Conservation (phyloP, 2,797 vertebrate species). For the Odontamblyopus lacepedii region DNA sequence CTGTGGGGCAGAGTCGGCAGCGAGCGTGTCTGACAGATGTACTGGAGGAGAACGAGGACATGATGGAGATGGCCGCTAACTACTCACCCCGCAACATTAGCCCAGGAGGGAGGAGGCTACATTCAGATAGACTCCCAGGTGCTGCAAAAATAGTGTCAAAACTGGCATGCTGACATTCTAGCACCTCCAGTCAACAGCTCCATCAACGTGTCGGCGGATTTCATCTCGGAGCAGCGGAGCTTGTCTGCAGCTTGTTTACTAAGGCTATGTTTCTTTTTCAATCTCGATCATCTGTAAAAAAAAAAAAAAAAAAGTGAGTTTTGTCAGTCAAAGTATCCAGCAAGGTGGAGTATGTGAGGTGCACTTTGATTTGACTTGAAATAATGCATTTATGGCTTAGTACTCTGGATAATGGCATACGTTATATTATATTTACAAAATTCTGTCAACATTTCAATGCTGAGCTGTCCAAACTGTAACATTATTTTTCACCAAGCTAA, state of each 20-base stretch:
- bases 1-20: constrained; percentile 10
- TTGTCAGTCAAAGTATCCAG: background rate
- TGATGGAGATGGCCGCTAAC: constrained; percentile 37
- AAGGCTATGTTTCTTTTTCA: background rate
- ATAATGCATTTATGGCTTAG: too few species aligned
- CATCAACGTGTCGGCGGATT: constrained; percentile 8
- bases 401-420: too few species aligned
- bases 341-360: background rate
- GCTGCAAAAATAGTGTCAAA: constrained; percentile 24
- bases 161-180: constrained; percentile 4
- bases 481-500: background rate
- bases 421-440: background rate
- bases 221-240: constrained; percentile 1
- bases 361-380: too few species aligned
- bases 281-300: background rate
- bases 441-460: background rate
- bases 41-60: constrained; percentile 25
- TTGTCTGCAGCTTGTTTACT: constrained; percentile 23
- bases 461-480: too few species aligned
- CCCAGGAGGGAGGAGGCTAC: constrained; percentile 16
- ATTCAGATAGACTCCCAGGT: constrained; percentile 19
- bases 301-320: background rate
- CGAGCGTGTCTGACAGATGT: constrained; percentile 29
- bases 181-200: constrained; percentile 12
- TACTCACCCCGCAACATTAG: constrained; percentile 28